Percentiles rank a stretch among this genome's conserved stretches.
Conservation (phyloP, 2,888 invertebrate genomes). For the Yponomeuta evonymella region DNA sequence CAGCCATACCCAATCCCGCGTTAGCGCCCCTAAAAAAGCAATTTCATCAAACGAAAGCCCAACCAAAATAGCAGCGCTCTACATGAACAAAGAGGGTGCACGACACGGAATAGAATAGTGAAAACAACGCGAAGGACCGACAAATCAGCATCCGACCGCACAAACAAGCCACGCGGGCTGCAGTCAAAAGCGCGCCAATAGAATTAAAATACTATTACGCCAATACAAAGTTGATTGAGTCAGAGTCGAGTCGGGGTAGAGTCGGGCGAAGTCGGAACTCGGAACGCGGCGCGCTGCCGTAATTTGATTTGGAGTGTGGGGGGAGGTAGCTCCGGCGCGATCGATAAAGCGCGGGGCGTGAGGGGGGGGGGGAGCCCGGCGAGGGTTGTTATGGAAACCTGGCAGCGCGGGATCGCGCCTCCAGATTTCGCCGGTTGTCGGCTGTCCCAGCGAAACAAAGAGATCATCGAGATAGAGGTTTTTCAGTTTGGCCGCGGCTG, state of each 20-base stretch:
- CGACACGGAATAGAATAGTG: neutral
- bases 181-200: slow-evolving; percentile 67
- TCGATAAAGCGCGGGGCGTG: slow-evolving; percentile 22
- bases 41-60: neutral
- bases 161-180: slow-evolving; percentile 57
- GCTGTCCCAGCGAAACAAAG: slow-evolving; percentile 70
- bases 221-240: slow-evolving; percentile 70
- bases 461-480: slow-evolving; percentile 47
- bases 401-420: slow-evolving; percentile 64
- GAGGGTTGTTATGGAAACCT: slow-evolving; percentile 72
- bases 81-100: neutral
- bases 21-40: too few relatives aligned
- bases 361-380: slow-evolving; percentile 39
- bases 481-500: slow-evolving; percentile 28
- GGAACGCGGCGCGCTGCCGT: slow-evolving; percentile 48
- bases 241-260: slow-evolving; percentile 20
- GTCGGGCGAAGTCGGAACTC: slow-evolving; percentile 22
- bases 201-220: slow-evolving; percentile 73
- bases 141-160: slow-evolving; percentile 23
- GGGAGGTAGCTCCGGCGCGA: slow-evolving; percentile 31
- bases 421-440: slow-evolving; percentile 68
- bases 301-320: slow-evolving; percentile 73
- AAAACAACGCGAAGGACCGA: neutral
- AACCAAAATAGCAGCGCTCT: too few relatives aligned
- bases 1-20: too few relatives aligned